Evolutionary conservation across 2,113 vertebrate genomes (phyloP), one percentile per base, ranked within the genome.

Genomic region (Agapornis roseicollis): DNA sequence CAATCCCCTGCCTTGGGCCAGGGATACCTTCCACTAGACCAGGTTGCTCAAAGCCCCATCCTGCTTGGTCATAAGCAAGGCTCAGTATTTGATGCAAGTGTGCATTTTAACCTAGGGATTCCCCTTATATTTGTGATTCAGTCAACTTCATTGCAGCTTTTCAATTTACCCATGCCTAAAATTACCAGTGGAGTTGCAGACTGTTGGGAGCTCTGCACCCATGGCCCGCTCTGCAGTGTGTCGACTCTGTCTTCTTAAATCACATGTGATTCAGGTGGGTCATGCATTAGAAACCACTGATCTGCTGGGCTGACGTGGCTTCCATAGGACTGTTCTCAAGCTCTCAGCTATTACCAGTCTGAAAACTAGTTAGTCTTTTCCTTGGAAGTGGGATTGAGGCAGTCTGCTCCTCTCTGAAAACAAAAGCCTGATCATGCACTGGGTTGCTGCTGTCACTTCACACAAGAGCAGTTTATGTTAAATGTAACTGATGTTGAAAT

Each of bases 401-500:
- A 50, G 44, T 25, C 56, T 52, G 65, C 33, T 89, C 29, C 27
- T 80, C 55, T 76, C 31, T 22, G 22, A 68, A 60, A 46, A 50
- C 22, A 78, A 80, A 92, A 78, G 52, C 58, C 27, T 2, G 0
- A 7, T 63, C 84, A 80, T 3, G 35, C 0, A 0, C 56, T 7
- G 23, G 18, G 22, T 84, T 89, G 52, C 74, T 79, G 78, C 87
- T 88, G 77, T 69, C 78, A 35, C 41, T 27, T 74, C n/a, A 58
- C 4, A 3, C 33, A 61, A 81, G 72, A 95, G n/a, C 13, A 3
- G 86, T 86, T 95, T 84, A 41, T 86, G 52, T 92, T 84, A 60
- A 79, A 76, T 56, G 73, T 71, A 78, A 76, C 88, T 90, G 92
- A 85, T 94, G 86, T 76, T 88, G 90, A 92, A 87, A 82, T 72